Conservation (phyloP, 37 sponge, comb jelly and placozoan species). For the Halichondria panicea region DNA sequence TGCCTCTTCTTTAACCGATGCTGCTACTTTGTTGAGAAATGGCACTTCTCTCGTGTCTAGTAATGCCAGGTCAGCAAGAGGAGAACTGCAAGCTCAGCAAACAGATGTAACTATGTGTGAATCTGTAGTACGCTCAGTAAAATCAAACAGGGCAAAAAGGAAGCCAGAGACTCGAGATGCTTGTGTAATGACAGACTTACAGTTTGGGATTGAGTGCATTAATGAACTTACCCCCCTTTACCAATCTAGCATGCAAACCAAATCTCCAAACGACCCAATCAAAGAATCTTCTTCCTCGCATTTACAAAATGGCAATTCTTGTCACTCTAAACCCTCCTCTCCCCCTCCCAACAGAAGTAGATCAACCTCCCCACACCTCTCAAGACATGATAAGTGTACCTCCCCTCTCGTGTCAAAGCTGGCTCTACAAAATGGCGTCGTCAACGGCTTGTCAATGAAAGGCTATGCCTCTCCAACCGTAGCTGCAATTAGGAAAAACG, state of each 20-base stretch:
- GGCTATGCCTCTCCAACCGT: conserved; percentile 1
- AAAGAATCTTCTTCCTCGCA: background rate
- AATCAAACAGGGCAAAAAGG: background rate
- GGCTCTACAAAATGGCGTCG: background rate
- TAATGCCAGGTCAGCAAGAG: too few relatives aligned
- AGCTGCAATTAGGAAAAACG: background rate
- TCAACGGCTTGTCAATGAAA: conserved; percentile 4
- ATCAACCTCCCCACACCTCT: background rate
- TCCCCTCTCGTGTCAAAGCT: background rate
- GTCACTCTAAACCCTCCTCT: background rate
- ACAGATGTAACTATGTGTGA: too few relatives aligned
- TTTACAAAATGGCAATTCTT: background rate
- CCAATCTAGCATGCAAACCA: background rate
- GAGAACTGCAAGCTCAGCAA: too few relatives aligned
- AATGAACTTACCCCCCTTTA: background rate
- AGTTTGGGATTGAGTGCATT: conserved; percentile 10
- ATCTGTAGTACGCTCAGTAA: too few relatives aligned
- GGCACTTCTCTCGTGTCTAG: background rate
- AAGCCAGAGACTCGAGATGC: conserved; percentile 16
- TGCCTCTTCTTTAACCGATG: background rate
- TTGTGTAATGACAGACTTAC: conserved; percentile 30
- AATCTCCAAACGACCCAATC: background rate
- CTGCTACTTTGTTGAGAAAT: background rate
- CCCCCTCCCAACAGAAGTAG: background rate
- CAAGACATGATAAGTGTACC: conserved; percentile 10